Evolutionary conservation across 2,888 invertebrate genomes (phyloP), one percentile per base, ranked within the genome.

Genomic region (Sinhomidia bicolor): DNA sequence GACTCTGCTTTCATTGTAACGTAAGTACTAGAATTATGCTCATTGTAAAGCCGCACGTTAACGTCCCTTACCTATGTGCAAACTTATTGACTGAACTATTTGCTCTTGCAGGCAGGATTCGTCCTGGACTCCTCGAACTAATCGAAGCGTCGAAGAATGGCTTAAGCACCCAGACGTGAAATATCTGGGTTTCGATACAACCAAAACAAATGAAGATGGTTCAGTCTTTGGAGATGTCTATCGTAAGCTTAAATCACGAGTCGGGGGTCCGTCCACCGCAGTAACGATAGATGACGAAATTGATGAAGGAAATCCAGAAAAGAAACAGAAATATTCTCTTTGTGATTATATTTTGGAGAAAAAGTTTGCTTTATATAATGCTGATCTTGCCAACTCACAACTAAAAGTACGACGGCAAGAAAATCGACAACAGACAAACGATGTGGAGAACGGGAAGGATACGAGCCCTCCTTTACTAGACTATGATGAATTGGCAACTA

Each of bases 21-120:
- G 32, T 71, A 71, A 71, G 47, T 44, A 6, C 20, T 41, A 23
- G 1, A 4, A 7, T 17, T 54, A 17, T 2, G 20, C 9, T 54
- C n/a, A 17, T 54, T 54, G 14, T 47, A n/a, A n/a, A n/a, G n/a
- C n/a, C n/a, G n/a, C n/a, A n/a, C n/a, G n/a, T n/a, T n/a, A n/a
- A n/a, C n/a, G n/a, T n/a, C n/a, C n/a, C n/a, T n/a, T n/a, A 12
- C 47, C 14, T 47, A 47, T 62, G 26, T 26, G 12, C 29, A 62
- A 32, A n/a, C 44, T 44, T 4, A 20, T 81, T 10, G n/a, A n/a
- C n/a, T n/a, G n/a, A n/a, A n/a, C n/a, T n/a, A n/a, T n/a, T n/a
- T n/a, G n/a, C n/a, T n/a, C n/a, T n/a, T n/a, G n/a, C n/a, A 85
- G 85, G 0, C 85, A 80, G 44, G 44, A 65, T 54, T 68, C 36